Conservation (phyloP, 1,140 invertebrate species). For the Philaenus spumarius region DNA sequence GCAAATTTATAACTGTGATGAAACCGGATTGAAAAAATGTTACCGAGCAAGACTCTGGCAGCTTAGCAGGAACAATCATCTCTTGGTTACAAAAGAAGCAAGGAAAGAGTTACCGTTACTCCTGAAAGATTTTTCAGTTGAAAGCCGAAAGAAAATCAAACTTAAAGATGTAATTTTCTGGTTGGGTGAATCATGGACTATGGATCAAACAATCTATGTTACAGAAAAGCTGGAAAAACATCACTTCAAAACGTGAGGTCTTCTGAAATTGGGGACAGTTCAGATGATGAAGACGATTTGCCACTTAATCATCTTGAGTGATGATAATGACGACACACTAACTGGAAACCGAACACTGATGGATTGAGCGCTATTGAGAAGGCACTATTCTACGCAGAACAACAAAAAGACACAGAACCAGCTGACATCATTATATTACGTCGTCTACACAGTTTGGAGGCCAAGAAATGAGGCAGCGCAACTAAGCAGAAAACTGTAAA, state of each 20-base stretch:
- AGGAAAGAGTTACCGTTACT: not conserved
- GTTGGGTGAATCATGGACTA: not conserved
- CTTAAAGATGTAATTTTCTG: not conserved
- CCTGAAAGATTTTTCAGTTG: not conserved
- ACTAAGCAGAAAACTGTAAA: no score
- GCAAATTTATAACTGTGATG: no score
- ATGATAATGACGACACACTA: not conserved
- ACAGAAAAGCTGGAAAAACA: no score
- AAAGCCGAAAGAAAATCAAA: not conserved
- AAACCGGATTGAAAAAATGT: slow-evolving; percentile 30
- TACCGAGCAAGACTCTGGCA: slow-evolving; percentile 29
- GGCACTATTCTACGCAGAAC: not conserved
- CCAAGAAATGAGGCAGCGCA: not conserved
- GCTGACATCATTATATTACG: not conserved
- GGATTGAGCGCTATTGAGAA: not conserved
- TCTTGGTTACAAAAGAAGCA: not conserved
- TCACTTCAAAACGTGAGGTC: no score
- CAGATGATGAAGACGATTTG: no score
- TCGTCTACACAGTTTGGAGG: not conserved
- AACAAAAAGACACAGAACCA: not conserved
- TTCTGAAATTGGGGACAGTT: no score
- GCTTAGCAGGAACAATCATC: slow-evolving; percentile 2
- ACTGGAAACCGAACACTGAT: not conserved
- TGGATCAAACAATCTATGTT: not conserved
- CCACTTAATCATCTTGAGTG: not conserved